Evolutionary conservation across 1,140 invertebrate genomes (phyloP), one percentile per base, ranked within the genome.

Genomic region (Drosophila murphyi): DNA sequence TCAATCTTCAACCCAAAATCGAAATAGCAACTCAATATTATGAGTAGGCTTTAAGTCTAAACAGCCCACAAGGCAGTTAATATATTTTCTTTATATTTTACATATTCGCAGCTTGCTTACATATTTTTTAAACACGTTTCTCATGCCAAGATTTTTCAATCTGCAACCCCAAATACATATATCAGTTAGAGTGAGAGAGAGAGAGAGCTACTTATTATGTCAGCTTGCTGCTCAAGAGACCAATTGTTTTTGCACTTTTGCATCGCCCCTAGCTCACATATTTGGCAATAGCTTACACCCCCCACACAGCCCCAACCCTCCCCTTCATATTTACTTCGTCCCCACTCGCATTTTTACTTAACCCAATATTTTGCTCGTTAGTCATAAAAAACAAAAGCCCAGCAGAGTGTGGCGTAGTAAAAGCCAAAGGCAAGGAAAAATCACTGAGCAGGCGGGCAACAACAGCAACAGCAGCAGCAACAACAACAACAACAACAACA

Each of bases 321-420:
- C 12, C 32, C 8, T 28, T 61, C 48, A n/a, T 45, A n/a, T 51
- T 54, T 28, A 50, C 20, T 31, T 48, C 10, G 35, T 45, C 34
- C 31, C 31, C 31, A 7, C 57, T 54, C 59, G 55, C 79, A 75
- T 80, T 82, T 83, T 86, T 78, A 87, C 79, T 87, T 87, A 87
- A 87, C 82, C 82, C 82, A 88, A 87, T 87, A 87, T 88, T 87
- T 81, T 82, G 72, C 83, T 88, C 83, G 83, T 87, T 87, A 88
- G 83, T 81, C 79, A 78, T 63, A 51, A 83, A 78, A 65, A 88
- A 88, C 80, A 87, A 87, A 88, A 67, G 76, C 67, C 72, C 73
- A 85, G 65, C 70, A 73, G 78, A 78, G 81, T 78, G 77, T 74
- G 70, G 73, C 77, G 57, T 88, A 88, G 83, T 88, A 88, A 88